Conservation (phyloP, 2,888 invertebrate species). For the Perizoma affinitatum region DNA sequence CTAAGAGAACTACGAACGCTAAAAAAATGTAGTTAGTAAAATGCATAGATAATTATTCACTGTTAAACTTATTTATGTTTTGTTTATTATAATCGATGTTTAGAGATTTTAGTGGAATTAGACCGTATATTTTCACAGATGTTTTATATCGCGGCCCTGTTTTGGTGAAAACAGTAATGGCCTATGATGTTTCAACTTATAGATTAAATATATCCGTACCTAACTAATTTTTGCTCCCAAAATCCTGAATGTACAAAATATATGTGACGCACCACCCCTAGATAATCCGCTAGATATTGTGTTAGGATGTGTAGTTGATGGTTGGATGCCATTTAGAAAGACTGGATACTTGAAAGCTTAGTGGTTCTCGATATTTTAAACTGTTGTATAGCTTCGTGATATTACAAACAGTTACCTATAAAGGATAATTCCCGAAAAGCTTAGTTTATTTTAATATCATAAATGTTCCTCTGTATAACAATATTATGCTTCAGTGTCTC, state of each 20-base stretch:
- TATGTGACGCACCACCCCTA: slow-evolving; percentile 55
- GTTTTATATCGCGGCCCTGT: slow-evolving; percentile 34
- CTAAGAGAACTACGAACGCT: slow-evolving; percentile 67
- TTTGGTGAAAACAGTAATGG: slow-evolving; percentile 25
- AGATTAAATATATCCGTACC: slow-evolving; percentile 29
- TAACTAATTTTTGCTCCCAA: slow-evolving; percentile 57
- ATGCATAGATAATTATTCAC: slow-evolving; percentile 54
- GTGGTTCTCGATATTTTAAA: slow-evolving; percentile 48
- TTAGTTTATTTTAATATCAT: slow-evolving; percentile 36
- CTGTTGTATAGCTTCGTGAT: slow-evolving; percentile 42
- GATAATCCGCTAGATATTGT: slow-evolving; percentile 63
- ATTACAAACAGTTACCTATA: slow-evolving; percentile 21
- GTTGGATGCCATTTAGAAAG: slow-evolving; percentile 54
- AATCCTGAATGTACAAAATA: slow-evolving; percentile 79
- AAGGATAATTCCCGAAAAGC: slow-evolving; percentile 18
- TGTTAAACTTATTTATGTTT: slow-evolving; percentile 59
- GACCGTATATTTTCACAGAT: slow-evolving; percentile 39
- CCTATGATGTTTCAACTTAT: slow-evolving; percentile 30
- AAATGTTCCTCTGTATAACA: slow-evolving; percentile 48
- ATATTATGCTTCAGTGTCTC: slow-evolving; percentile 48
- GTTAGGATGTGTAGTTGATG: slow-evolving; percentile 56
- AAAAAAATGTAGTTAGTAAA: slow-evolving; percentile 68
- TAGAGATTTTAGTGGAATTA: slow-evolving; percentile 63
- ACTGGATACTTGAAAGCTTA: slow-evolving; percentile 43
- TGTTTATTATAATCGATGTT: slow-evolving; percentile 67